phyloP scores from a whole-genome alignment of 2,888 invertebrate genomes.

The Drosophila testacea region DNA sequence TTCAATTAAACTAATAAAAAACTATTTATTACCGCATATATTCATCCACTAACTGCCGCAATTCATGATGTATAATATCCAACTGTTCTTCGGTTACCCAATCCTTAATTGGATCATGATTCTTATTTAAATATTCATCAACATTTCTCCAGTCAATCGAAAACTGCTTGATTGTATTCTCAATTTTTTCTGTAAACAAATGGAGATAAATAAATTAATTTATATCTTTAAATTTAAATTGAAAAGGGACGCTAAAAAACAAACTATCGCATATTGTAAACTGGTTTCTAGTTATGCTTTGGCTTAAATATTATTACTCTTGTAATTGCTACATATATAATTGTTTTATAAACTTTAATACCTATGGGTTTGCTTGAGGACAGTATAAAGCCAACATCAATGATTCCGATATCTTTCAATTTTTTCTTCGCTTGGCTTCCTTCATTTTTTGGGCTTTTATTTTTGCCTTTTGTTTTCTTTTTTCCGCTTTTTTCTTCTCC shows the following conservation, averaged over 20 bases:
- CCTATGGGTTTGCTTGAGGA: conserved; percentile 70
- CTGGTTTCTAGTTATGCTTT: no score
- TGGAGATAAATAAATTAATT: not conserved
- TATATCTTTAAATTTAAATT: no score
- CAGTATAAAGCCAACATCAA: conserved; percentile 72
- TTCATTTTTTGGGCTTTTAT: conserved; percentile 64
- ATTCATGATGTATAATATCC: conserved; percentile 86
- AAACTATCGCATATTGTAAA: not conserved
- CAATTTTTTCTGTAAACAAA: conserved; percentile 64
- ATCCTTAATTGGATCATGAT: conserved; percentile 79
- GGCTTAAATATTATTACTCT: no score
- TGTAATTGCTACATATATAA: not conserved
- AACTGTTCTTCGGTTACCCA: conserved; percentile 86
- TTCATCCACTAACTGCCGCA: conserved; percentile 86
- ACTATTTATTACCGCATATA: conserved; percentile 81
- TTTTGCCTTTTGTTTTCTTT: conserved; percentile 73
- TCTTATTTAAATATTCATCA: conserved; percentile 82
- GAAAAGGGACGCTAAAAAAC: no score
- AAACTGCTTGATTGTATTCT: conserved; percentile 74
- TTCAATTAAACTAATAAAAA: not conserved
- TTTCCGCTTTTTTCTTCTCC: conserved; percentile 60
- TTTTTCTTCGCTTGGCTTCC: conserved; percentile 75
- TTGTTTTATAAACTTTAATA: conserved; percentile 22
- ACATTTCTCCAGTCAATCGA: conserved; percentile 81
- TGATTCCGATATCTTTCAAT: conserved; percentile 69